Conservation (phyloP, 2,797 vertebrate genomes). For the Echiichthys vipera region DNA sequence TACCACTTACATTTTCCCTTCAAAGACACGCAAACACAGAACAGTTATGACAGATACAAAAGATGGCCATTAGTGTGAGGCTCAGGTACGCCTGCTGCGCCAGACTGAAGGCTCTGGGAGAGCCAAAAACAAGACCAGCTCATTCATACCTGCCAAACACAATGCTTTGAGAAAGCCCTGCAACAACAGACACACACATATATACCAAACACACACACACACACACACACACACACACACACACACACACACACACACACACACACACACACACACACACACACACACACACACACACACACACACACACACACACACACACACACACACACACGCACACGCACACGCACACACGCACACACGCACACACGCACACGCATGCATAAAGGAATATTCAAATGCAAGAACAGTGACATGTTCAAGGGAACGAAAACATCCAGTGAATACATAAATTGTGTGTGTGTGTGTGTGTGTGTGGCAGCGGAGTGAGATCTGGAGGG, state of each 20-base stretch:
- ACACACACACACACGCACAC: neutral
- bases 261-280: neutral
- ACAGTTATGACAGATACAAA: conserved; percentile 74
- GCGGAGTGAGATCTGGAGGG: conserved; percentile 64
- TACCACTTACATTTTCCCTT: conserved; percentile 41
- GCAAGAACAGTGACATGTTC: conserved; percentile 34
- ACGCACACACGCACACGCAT: conserved; percentile 19
- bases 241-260: neutral
- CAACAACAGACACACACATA: conserved; percentile 19
- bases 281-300: neutral
- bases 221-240: neutral
- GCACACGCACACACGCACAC: neutral
- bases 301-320: neutral
- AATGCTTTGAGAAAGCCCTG: conserved; percentile 42
- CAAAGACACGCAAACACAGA: conserved; percentile 51
- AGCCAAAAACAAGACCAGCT: conserved; percentile 64
- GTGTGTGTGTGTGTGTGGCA: conserved; percentile 2
- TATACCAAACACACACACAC: neutral
- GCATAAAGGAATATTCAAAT: conserved; percentile 46
- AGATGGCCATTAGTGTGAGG: conserved; percentile 70
- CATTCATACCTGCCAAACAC: conserved; percentile 74
- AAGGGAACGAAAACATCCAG: conserved; percentile 30
- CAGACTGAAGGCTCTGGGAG: conserved; percentile 54
- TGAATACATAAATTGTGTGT: conserved; percentile 30
- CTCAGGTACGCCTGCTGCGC: conserved; percentile 58